Evolutionary conservation across 2,113 vertebrate genomes (phyloP), one percentile per base, ranked within the genome.

Genomic region (Cyrtonyx montezumae): DNA sequence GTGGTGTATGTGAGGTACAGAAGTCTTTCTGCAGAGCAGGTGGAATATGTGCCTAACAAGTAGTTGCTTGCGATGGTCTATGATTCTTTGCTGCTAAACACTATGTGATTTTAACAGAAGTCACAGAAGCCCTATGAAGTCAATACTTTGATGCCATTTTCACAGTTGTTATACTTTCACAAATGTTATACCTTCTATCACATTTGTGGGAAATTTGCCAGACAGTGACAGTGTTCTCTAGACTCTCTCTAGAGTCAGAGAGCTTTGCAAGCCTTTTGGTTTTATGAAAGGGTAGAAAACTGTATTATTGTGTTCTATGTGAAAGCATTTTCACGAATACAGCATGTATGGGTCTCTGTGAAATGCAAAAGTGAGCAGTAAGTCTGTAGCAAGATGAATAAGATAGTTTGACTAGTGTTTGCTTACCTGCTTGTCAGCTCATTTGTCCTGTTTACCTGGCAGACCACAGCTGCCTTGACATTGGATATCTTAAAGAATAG

Each of bases 1-100:
- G 28, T 11, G 36, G 13, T 2, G 0, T 43, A 5, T 25, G 9
- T 43, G 28, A 63, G 20, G 8, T 3, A 25, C 3, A 36, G 48
- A 83, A 48, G 4, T 40, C 18, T 63, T 8, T 67, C 4, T 0
- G 49, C 42, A 71, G 32, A 56, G 18, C 21, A 76, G 48, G 19
- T 11, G 34, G 45, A 25, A 40, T 19, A 8, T 66, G 15, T 45
- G 17, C 55, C 17, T 49, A 37, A 76, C 4, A 19, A 37, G 22
- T 16, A 75, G 19, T 37, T 90, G 20, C 32, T 74, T 11, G 51
- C 26, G 9, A 17, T 53, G 51, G 28, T 28, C 51, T 30, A 17
- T 30, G 26, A 53, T 53, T 69, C 37, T 85, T 51, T 62, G 8
- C 25, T 76, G 15, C 53, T 49, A 43, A 79, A 81, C 34, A 46